Percentiles rank a stretch among this genome's conserved stretches.
phyloP scores from a whole-genome alignment of 2,888 invertebrate genomes.

The Protophormia terraenovae region DNA sequence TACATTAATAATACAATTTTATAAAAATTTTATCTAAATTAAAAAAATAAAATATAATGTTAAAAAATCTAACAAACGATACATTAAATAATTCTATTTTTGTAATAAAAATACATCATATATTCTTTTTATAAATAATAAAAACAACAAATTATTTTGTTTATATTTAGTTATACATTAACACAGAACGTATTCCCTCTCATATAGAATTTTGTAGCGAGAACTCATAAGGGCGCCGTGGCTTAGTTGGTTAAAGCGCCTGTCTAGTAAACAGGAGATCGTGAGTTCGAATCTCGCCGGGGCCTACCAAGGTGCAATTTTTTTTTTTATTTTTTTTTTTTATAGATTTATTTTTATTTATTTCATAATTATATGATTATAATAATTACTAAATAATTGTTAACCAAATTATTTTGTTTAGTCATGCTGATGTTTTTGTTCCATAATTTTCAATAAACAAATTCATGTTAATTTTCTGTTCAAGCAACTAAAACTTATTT shows the following conservation, averaged over 20 bases:
- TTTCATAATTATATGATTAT: not conserved
- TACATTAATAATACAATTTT: no score
- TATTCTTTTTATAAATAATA: no score
- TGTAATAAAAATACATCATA: no score
- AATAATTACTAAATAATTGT: not conserved
- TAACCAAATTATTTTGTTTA: not conserved
- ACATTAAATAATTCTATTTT: no score
- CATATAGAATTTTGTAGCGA: not conserved
- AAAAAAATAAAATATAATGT: no score
- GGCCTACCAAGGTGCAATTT: slow-evolving; percentile 64
- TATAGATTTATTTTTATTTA: no score
- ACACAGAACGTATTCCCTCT: no score
- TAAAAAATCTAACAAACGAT: no score
- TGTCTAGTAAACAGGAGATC: slow-evolving; percentile 78
- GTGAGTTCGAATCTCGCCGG: slow-evolving; percentile 78
- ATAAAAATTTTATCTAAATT: no score
- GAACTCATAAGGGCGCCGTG: slow-evolving; percentile 71
- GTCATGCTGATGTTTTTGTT: not conserved
- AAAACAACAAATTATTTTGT: not conserved
- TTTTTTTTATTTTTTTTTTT: not conserved
- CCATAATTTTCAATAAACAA: slow-evolving; percentile 3
- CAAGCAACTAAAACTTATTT: not conserved
- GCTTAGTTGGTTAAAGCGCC: slow-evolving; percentile 77
- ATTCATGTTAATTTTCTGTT: slow-evolving; percentile 1
- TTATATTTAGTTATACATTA: no score